Evolutionary conservation across 2,888 invertebrate species (phyloP), one percentile per base, ranked within the genome.

Genomic region (Tetranychus truncatus): DNA sequence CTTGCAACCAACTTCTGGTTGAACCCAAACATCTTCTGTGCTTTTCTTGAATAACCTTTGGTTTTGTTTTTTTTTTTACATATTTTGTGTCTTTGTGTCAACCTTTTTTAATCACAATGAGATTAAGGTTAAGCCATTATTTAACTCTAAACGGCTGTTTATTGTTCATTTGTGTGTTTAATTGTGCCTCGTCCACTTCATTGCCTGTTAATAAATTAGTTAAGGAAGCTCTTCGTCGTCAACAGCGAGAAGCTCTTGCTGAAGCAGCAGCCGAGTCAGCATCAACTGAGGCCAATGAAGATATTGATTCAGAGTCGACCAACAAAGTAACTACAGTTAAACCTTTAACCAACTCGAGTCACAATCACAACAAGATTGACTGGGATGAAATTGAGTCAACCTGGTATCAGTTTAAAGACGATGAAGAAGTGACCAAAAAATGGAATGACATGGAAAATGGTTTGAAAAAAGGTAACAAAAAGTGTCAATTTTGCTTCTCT

Each of bases 391-490:
- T 77, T 21, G 76, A 77, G 45, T 24, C 45, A 66, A 76, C 44
- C 18, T 77, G 74, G 71, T 24, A 76, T 34, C 46, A 76, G 66
- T 66, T 46, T 20, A 46, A 74, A 18, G 24, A 21, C 24, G 77
- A 77, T 24, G 77, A 76, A 15, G 76, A 76, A 72, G 77, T 77
- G 11, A 34, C 45, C 24, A n/a, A 74, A 66, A 76, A 76, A 20
- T 77, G 77, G 77, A 20, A 72, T 34, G 74, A 75, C 71, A 76
- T 77, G 74, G 76, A 77, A 66, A 20, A 55, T 66, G 74, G 71
- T 34, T 21, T 76, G n/a, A 77, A 77, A 73, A 71, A 69, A 74
- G 77, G 77, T 76, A 24, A 69, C 7, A 34, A 34, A 34, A 34
- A 34, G 34, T 34, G 34, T 34, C 34, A 34, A 34, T 34, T 34